phyloP scores from a whole-genome alignment of 2,797 vertebrate species.

The Pterois miles region DNA sequence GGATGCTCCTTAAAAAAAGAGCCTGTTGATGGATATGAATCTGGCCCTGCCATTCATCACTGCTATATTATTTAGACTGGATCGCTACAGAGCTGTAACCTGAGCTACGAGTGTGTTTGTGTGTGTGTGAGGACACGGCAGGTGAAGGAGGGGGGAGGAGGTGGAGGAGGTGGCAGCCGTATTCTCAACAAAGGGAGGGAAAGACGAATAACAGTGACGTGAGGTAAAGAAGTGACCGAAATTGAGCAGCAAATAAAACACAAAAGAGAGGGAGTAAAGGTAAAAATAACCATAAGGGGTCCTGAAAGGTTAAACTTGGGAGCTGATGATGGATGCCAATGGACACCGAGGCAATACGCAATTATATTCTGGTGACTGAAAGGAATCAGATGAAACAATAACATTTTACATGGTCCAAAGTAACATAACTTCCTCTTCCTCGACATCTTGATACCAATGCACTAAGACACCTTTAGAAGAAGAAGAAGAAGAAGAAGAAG shows the following conservation, averaged over 20 bases:
- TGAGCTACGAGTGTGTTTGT: constrained; percentile 78
- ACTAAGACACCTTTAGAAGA: too few relatives aligned
- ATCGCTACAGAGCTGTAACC: constrained; percentile 97
- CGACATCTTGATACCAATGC: accelerated
- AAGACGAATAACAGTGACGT: constrained; percentile 11
- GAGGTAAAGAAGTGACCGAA: not conserved
- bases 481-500: too few relatives aligned
- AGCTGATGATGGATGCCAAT: not conserved
- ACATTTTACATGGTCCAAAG: not conserved
- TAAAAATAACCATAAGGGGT: not conserved
- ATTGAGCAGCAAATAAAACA: constrained; percentile 1
- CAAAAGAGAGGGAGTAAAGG: constrained; percentile 10
- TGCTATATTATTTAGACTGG: constrained; percentile 99
- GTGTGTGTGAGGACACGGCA: constrained; percentile 30
- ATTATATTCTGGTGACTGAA: not conserved
- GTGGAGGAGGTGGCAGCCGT: constrained; percentile 20
- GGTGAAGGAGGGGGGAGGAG: constrained; percentile 24
- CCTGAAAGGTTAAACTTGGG: not conserved
- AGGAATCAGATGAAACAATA: not conserved
- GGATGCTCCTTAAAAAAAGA: constrained; percentile 77
- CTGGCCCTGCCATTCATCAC: constrained; percentile 97
- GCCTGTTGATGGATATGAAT: constrained; percentile 97
- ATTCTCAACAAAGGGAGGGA: constrained; percentile 28
- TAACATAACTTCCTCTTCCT: not conserved
- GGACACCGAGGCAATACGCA: not conserved